Base-by-base conservation (phyloP, 2,113 vertebrate genomes). In the Osmerus mordax region DNA sequence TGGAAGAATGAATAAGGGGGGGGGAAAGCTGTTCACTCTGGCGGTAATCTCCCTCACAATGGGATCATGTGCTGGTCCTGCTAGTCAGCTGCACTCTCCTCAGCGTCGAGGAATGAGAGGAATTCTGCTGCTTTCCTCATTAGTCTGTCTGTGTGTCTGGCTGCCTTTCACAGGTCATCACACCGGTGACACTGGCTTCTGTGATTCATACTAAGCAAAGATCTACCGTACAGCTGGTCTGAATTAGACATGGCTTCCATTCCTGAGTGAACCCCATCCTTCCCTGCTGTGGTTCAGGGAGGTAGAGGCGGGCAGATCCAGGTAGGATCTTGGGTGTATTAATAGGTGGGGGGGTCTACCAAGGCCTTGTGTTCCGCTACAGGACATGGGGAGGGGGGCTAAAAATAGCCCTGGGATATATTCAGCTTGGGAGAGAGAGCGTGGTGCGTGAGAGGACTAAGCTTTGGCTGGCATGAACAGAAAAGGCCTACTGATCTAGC, bases 341-440 rank as follows among this genome's bases (percentile, higher is more conserved):
- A 55, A 32, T 47, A 47, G 41, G 9, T 9, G 41, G 41, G 41
- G 41, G 62, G 16, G 25, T 28, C 63, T 25, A 61, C 11, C n/a
- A 56, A 16, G 52, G 47, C 28, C 60, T 63, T 8, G 59, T 65
- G 52, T 36, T 55, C n/a, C 41, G 29, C 19, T 25, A 63, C n/a
- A 14, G 32, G 47, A 55, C 13, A n/a, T 12, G 47, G 3, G 41
- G 41, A 11, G 41, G 28, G 16, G 52, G 16, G 13, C 18, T 55
- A 64, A 23, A 72, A 36, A 72, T 65, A 56, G 62, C 25, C 52
- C n/a, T 47, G 52, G n/a, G 52, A 65, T 72, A 56, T 65, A 72
- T 36, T n/a, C 47, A 36, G 70, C 23, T 8, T 3, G 41, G 21
- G 47, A 14, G 60, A 9, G 28, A 64, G 52, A 52, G 29, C 3